Evolutionary conservation across 2,888 invertebrate genomes (phyloP), one percentile per base, ranked within the genome.

Genomic region (Clunio marinus): DNA sequence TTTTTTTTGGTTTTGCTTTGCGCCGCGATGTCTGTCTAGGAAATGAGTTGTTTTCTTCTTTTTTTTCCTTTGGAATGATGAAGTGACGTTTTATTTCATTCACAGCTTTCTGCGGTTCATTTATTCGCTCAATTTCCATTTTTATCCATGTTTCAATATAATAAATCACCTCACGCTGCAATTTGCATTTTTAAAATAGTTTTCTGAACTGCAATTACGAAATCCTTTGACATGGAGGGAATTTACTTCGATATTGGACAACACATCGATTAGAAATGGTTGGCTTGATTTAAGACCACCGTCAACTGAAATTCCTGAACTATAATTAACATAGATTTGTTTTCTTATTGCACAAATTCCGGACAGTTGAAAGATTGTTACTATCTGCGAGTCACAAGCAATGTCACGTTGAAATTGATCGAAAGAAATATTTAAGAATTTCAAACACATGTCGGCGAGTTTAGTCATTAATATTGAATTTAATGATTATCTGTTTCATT

Each of bases 401-500:
- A 13, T n/a, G n/a, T n/a, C n/a, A n/a, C n/a, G n/a, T n/a, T n/a
- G n/a, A n/a, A n/a, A n/a, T n/a, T n/a, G n/a, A 41, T 10, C 35
- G 35, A 32, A 13, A 32, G 22, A 51, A 51, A 22, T 51, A 51
- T 51, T 22, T 4, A 13, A 58, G 28, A 58, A 58, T 10, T 27
- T 62, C 25, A 24, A 62, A 41, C n/a, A 65, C 45, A 46, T 28
- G 25, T 65, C 46, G 27, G 22, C 45, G 24, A 13, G 46, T 5
- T 17, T 15, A 65, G 20, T 15, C 17, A 65, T 46, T 65, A 65
- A 46, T 65, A 65, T 25, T n/a, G 8, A 65, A 65, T 5, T 65
- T 65, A 65, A 65, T 65, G 63, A 65, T 46, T 45, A 65, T 65
- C 46, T 46, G 63, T 65, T 46, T 65, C 46, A 46, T 65, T 65